A percentile compares a stretch with the other conserved stretches of the same genome.
These are phyloP conservation scores for Carapus acus DNA, from an alignment of 2,797 vertebrate genomes.

Conservation along the genomic window DNA sequence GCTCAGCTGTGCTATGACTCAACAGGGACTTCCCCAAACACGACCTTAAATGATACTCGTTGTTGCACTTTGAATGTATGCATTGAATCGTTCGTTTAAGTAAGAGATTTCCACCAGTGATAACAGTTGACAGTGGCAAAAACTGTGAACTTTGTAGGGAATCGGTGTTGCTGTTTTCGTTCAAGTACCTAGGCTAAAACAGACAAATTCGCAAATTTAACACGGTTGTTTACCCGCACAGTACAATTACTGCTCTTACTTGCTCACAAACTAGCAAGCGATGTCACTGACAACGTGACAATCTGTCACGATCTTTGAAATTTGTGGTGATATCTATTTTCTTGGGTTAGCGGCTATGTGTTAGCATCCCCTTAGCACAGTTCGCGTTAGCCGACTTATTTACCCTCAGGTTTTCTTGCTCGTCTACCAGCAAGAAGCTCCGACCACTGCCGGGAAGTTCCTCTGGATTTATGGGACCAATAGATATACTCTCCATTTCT, in stretches of 20 bases:
- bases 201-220: neutral
- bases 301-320: neutral
- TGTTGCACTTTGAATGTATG: too few species aligned
- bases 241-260: neutral
- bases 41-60: too few species aligned
- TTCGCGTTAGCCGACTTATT: constrained; percentile 51
- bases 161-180: too few species aligned
- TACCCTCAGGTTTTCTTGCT: constrained; percentile 78
- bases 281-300: neutral
- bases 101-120: too few species aligned
- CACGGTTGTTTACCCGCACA: neutral
- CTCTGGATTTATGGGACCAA: constrained; percentile 36
- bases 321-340: neutral
- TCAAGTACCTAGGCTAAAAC: too few species aligned
- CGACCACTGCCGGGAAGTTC: constrained; percentile 26
- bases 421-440: constrained; percentile 76
- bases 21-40: constrained; percentile 41
- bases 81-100: too few species aligned
- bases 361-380: constrained; percentile 43
- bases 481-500: constrained; percentile 63
- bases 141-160: too few species aligned
- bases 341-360: constrained; percentile 46
- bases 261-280: neutral
- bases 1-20: constrained; percentile 46
- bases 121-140: too few species aligned